phyloP scores from a whole-genome alignment of 2,888 invertebrate species.

The Eristalis tenax region DNA sequence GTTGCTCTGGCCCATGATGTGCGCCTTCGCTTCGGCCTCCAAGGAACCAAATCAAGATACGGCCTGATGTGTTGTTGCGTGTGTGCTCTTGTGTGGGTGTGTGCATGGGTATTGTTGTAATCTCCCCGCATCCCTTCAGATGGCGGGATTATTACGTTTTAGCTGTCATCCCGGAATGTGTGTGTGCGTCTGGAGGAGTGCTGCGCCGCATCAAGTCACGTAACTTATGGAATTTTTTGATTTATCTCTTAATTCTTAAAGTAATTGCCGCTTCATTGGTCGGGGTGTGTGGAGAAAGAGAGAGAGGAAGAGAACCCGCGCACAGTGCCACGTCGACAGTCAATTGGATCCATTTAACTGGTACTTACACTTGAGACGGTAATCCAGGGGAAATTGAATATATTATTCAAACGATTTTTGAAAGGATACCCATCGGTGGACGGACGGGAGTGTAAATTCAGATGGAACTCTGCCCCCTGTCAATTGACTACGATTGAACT shows the following conservation, averaged over 20 bases:
- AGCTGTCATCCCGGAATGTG: constrained; percentile 6
- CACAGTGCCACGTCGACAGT: constrained; percentile 21
- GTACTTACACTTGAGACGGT: constrained; percentile 57
- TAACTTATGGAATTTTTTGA: constrained; percentile 59
- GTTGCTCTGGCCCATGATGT: background rate
- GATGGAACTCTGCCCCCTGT: background rate
- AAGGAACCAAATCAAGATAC: constrained; percentile 49
- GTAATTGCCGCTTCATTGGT: constrained; percentile 56
- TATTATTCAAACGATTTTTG: constrained; percentile 51
- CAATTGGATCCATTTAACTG: constrained; percentile 60
- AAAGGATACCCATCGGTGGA: background rate
- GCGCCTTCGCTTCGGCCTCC: background rate
- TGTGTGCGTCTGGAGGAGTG: background rate
- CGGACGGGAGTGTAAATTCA: background rate
- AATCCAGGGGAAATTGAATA: constrained; percentile 55
- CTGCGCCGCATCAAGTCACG: constrained; percentile 48
- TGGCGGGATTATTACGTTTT: constrained; percentile 35
- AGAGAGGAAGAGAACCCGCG: background rate
- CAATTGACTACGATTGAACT: background rate
- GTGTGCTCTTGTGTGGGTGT: background rate
- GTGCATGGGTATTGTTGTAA: constrained; percentile 50
- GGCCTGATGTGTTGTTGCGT: constrained; percentile 47
- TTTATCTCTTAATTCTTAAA: constrained; percentile 45
- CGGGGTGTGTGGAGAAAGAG: background rate
- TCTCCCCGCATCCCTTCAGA: constrained; percentile 51